A percentile compares a stretch with the other conserved stretches of the same genome.
Evolutionary conservation across 1,140 invertebrate genomes (phyloP).

Genomic region (Penaeus chinensis): DNA sequence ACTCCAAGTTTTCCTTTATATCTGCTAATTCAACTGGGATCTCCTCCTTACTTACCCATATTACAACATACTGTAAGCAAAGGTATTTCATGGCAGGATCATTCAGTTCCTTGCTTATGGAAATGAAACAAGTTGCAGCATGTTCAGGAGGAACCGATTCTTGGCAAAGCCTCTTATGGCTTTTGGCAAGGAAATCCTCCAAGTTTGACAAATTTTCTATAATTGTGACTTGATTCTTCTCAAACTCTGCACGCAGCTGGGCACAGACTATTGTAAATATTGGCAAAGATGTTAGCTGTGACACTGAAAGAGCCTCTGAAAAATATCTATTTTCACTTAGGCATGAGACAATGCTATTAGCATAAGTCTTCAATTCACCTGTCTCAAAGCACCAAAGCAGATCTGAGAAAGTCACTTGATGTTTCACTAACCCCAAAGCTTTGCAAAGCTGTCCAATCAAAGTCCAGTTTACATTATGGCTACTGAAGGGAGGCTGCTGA

Average conservation of each 20-base stretch:
- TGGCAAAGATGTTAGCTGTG: constrained; percentile 34
- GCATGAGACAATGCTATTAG: constrained; percentile 12
- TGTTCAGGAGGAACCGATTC: constrained; percentile 35
- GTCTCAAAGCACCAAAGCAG: constrained; percentile 40
- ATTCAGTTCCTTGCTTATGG: constrained; percentile 33
- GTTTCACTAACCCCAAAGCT: constrained; percentile 29
- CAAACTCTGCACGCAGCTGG: constrained; percentile 44
- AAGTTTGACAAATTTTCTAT: neutral
- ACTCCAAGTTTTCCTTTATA: constrained; percentile 14
- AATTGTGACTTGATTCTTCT: constrained; percentile 18
- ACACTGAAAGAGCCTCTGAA: constrained; percentile 41
- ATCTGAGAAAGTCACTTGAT: constrained; percentile 26
- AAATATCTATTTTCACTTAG: constrained; percentile 27
- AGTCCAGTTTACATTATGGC: constrained; percentile 33
- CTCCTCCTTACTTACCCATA: constrained; percentile 24
- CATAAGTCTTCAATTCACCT: constrained; percentile 24
- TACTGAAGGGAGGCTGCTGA: constrained; percentile 47
- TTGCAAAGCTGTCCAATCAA: constrained; percentile 38
- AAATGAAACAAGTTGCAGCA: constrained; percentile 25
- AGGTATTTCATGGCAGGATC: constrained; percentile 26
- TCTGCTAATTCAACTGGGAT: neutral
- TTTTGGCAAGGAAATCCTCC: constrained; percentile 27
- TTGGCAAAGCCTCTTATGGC: constrained; percentile 33
- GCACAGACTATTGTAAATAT: constrained; percentile 46
- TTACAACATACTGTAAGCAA: constrained; percentile 44